Evolutionary conservation across 2,888 invertebrate species (phyloP).

Genomic region (Hoplodrina ambigua): DNA sequence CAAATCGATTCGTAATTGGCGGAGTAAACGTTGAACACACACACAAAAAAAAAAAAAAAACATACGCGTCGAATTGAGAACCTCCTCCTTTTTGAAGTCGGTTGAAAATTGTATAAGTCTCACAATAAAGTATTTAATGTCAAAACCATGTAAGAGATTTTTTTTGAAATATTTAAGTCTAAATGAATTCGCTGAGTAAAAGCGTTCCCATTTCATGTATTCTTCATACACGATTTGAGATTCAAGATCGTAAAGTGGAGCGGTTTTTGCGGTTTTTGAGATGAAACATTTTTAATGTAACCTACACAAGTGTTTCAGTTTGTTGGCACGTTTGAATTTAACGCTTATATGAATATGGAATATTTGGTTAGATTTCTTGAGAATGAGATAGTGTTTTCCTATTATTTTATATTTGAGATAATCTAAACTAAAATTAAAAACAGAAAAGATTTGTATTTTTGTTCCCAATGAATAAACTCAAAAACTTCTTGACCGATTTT

Average conservation of each 20-base stretch:
- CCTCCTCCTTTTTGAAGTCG: too few relatives aligned
- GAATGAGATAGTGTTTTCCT: background rate
- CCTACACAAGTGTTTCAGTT: slow-evolving; percentile 1
- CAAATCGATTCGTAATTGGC: too few relatives aligned
- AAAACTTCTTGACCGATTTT: too few relatives aligned
- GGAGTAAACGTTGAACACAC: too few relatives aligned
- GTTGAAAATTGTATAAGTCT: background rate
- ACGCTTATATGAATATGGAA: background rate
- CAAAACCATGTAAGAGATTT: slow-evolving; percentile 15
- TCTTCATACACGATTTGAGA: slow-evolving; percentile 41
- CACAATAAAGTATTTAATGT: slow-evolving; percentile 35
- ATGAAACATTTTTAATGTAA: slow-evolving; percentile 25
- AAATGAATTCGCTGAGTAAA: slow-evolving; percentile 36
- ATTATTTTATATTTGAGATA: too few relatives aligned
- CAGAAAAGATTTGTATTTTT: too few relatives aligned
- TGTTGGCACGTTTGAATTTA: slow-evolving; percentile 8
- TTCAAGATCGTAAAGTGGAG: slow-evolving; percentile 41
- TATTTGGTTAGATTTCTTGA: background rate
- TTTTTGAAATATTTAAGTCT: slow-evolving; percentile 29
- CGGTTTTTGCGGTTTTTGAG: slow-evolving; percentile 30
- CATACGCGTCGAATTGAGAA: too few relatives aligned
- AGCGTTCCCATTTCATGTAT: slow-evolving; percentile 36
- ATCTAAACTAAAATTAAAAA: too few relatives aligned
- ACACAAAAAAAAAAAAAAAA: too few relatives aligned
- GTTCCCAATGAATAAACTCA: too few relatives aligned